Base-by-base conservation (phyloP, 2,113 vertebrate species). In the Nerophis lumbriciformis region DNA sequence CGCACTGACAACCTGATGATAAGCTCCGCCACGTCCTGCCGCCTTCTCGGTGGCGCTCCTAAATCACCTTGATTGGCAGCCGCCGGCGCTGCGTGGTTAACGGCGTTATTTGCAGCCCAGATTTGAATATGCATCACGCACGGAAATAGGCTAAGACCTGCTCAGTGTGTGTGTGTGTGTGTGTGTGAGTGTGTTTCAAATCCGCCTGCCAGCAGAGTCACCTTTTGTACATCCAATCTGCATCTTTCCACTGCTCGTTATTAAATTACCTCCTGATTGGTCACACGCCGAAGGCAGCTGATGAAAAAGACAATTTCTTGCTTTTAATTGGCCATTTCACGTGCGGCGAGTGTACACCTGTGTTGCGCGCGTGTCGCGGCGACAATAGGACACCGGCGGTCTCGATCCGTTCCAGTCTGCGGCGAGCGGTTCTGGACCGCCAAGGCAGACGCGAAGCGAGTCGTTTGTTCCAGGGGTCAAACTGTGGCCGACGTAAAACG, bases 231-330 rank as follows among this genome's bases (percentile, higher is more conserved):
- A 90, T 91, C 90, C 89, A 92, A 91, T 91, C 92, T 91, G 73
- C 80, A 88, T 89, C 87, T 90, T 89, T 90, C 87, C 89, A 91
- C 89, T 85, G 89, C 92, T 91, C 91, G 83, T 92, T 90, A 91
- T 92, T 94, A 94, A 95, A 92, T 94, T 92, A 93, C 94, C 90
- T 93, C 89, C 92, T 92, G 92, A 96, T 97, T 95, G 92, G 94
- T 94, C 93, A 94, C 90, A 92, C 92, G 90, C 89, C 88, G 90
- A 90, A 93, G 88, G 90, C 90, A 93, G 91, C 91, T 95, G 93
- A 96, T 94, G 89, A 93, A 95, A 94, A 94, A 91, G 85, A 92
- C 91, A 92, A 91, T 93, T 93, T 92, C 88, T 92, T 91, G 89
- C 89, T 91, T 93, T 94, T 93, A 97, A 96, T 96, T 94, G 91